These are phyloP conservation scores for Platanista minor DNA, from an alignment of 2,113 vertebrate species.

Conservation along the genomic window DNA sequence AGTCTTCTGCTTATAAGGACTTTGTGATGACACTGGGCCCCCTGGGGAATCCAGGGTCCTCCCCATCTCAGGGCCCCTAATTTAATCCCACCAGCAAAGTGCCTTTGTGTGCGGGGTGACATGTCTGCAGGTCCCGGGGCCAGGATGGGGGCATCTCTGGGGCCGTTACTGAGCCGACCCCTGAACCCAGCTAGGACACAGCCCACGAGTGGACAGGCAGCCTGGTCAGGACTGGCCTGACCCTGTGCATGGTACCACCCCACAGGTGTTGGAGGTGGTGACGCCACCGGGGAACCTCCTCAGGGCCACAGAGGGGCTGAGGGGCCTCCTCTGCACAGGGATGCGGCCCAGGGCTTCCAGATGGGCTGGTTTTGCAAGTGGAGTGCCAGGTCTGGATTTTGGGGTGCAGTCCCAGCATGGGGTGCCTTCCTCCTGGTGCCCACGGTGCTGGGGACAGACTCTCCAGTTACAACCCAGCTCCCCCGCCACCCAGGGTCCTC, in stretches of 20 bases:
- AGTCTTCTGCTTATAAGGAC: neutral
- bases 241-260: neutral
- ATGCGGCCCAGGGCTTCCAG: neutral
- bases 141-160: rapidly evolving
- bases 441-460: neutral
- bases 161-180: neutral
- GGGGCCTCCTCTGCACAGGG: neutral
- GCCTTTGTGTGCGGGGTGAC: neutral
- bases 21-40: neutral
- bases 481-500: neutral
- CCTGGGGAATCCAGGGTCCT: neutral
- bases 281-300: neutral
- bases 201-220: rapidly evolving
- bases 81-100: neutral
- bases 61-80: too few relatives aligned
- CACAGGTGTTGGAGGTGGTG: neutral
- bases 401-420: neutral
- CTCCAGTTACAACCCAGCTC: too few relatives aligned
- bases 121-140: neutral
- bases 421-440: neutral
- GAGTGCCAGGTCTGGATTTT: neutral
- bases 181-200: too few relatives aligned
- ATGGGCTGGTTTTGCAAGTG: constrained; percentile 26
- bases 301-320: neutral
- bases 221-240: neutral